Percentiles rank a stretch among this genome's conserved stretches.
phyloP scores from a whole-genome alignment of 2,888 invertebrate genomes.

The Habrosyne pyritoides region DNA sequence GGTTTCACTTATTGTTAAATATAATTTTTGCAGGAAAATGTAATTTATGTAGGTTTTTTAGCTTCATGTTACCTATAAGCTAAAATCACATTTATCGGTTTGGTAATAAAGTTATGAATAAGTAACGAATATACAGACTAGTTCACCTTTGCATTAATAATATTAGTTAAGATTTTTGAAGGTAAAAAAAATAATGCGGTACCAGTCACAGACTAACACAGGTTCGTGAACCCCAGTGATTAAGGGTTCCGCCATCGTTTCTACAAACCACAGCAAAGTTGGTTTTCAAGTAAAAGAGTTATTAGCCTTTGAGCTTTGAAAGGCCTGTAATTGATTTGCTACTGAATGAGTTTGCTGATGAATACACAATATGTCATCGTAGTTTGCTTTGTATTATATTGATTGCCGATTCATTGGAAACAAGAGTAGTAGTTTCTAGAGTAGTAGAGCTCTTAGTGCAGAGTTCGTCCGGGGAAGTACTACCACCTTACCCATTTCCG shows the following conservation, averaged over 20 bases:
- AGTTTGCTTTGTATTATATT: not conserved
- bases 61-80: not conserved
- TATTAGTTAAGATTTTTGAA: constrained; percentile 14
- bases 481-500: too few species aligned
- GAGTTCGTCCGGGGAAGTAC: too few species aligned
- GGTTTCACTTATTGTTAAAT: not conserved
- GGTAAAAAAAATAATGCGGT: constrained; percentile 38
- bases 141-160: constrained; percentile 27
- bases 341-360: constrained; percentile 14
- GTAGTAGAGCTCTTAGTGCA: too few species aligned
- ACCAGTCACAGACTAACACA: constrained; percentile 39
- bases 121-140: not conserved
- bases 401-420: not conserved
- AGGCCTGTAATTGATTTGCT: constrained; percentile 35
- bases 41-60: too few species aligned
- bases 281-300: constrained; percentile 36
- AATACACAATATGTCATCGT: not conserved
- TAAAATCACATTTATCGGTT: not conserved
- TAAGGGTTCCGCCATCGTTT: constrained; percentile 36
- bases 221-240: constrained; percentile 57
- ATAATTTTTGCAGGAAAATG: not conserved
- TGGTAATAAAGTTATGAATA: not conserved
- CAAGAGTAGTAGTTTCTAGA: too few species aligned
- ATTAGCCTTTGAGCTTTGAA: constrained; percentile 27
- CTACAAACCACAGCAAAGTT: constrained; percentile 25